Conservation (phyloP, 2,797 vertebrate genomes). For the Enteromius paludinosus region DNA sequence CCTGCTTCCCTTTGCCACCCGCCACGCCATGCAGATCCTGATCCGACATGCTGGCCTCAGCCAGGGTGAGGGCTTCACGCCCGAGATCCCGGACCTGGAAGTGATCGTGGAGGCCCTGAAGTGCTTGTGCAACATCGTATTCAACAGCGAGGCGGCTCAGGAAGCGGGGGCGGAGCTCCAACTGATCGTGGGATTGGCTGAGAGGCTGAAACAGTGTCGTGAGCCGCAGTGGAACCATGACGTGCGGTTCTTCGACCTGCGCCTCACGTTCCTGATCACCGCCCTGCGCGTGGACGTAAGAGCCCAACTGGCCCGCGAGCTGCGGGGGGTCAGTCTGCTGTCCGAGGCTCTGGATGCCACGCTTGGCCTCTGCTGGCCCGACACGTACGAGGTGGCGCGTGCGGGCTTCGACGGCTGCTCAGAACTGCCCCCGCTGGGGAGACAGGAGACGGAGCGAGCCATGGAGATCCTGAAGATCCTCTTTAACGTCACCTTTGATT, state of each 20-base stretch:
- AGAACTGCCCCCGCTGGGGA: conserved; percentile 75
- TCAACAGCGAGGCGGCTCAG: conserved; percentile 85
- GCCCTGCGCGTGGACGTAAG: conserved; percentile 86
- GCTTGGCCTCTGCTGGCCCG: conserved; percentile 79
- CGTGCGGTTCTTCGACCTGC: conserved; percentile 89
- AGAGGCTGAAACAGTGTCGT: conserved; percentile 83
- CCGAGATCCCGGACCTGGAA: conserved; percentile 81
- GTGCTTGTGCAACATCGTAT: conserved; percentile 90
- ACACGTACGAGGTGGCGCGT: conserved; percentile 77
- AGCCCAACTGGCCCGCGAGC: conserved; percentile 85
- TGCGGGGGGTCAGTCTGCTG: conserved; percentile 85
- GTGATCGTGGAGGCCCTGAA: conserved; percentile 89
- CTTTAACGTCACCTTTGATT: conserved; percentile 92
- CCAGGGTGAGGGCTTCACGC: conserved; percentile 44
- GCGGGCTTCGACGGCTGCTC: conserved; percentile 64
- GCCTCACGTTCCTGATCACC: conserved; percentile 88
- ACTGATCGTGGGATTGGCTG: conserved; percentile 81
- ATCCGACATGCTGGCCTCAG: conserved; percentile 80
- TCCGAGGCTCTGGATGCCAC: conserved; percentile 84
- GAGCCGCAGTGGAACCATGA: conserved; percentile 82
- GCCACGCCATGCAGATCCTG: conserved; percentile 81
- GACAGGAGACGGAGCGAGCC: conserved; percentile 83
- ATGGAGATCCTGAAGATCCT: conserved; percentile 95
- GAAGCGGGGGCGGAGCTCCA: conserved; percentile 78
- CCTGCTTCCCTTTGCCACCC: conserved; percentile 80